A percentile compares a stretch with the other conserved stretches of the same genome.
Conservation (phyloP, 2,797 vertebrate genomes). For the Phrynocephalus guinanensis region DNA sequence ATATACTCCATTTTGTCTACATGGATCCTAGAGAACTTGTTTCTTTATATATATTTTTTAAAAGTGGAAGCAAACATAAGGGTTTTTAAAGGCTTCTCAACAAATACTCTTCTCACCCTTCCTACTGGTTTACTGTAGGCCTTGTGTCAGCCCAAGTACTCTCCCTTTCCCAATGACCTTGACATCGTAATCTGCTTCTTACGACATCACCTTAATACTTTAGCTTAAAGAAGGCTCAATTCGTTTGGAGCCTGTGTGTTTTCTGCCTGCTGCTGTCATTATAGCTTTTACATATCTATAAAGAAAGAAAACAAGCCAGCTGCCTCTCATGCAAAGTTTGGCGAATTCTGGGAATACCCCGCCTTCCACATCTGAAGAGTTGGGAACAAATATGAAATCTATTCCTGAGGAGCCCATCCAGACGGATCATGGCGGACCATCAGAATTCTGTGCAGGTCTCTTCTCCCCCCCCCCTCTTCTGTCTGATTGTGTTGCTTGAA, state of each 20-base stretch:
- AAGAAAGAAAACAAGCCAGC: conserved; percentile 44
- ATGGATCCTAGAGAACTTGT: too few relatives aligned
- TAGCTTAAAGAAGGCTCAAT: conserved; percentile 69
- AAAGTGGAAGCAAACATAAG: too few relatives aligned
- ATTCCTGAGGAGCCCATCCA: conserved; percentile 75
- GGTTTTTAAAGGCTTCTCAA: not conserved
- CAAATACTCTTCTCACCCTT: conserved; percentile 5
- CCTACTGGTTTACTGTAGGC: conserved; percentile 37
- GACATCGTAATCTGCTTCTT: conserved; percentile 66
- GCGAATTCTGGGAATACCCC: conserved; percentile 9
- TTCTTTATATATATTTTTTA: too few relatives aligned
- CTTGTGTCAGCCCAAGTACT: conserved; percentile 26
- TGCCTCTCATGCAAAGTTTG: conserved; percentile 64
- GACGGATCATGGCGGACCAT: conserved; percentile 62
- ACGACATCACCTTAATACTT: conserved; percentile 71
- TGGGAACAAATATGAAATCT: conserved; percentile 73
- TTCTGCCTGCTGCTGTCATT: conserved; percentile 60
- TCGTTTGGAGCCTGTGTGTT: conserved; percentile 54
- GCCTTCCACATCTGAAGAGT: conserved; percentile 43
- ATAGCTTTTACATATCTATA: conserved; percentile 67
- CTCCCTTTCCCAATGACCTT: conserved; percentile 73
- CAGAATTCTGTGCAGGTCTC: conserved; percentile 72
- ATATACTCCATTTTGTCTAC: too few relatives aligned
- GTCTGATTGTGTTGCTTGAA: conserved; percentile 28
- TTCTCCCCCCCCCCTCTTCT: not conserved